phyloP scores from a whole-genome alignment of 2,888 invertebrate species.

The Mesochorus sp. region DNA sequence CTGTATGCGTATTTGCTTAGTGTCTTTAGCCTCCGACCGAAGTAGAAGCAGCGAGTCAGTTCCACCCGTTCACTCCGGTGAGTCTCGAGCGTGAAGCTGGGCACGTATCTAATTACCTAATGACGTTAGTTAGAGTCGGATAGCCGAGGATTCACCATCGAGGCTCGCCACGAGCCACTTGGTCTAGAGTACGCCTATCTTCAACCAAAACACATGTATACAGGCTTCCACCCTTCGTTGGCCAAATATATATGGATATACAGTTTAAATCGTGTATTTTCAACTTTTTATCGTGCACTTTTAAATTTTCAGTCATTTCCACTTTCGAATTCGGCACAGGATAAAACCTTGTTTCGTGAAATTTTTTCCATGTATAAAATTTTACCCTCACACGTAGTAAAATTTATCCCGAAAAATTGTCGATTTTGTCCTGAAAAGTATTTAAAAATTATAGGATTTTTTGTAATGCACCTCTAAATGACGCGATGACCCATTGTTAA shows the following conservation, averaged over 20 bases:
- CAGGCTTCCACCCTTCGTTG: neutral
- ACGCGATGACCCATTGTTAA: too few species aligned
- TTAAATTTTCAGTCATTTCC: too few species aligned
- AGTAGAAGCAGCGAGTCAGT: slow-evolving; percentile 46
- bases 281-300: too few species aligned
- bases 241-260: neutral
- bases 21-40: slow-evolving; percentile 8
- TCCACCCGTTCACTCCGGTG: slow-evolving; percentile 53
- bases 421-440: too few species aligned
- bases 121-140: slow-evolving; percentile 72
- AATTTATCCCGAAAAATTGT: too few species aligned
- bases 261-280: neutral
- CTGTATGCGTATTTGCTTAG: slow-evolving; percentile 15
- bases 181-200: slow-evolving; percentile 24
- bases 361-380: too few species aligned
- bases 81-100: slow-evolving; percentile 63
- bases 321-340: slow-evolving; percentile 2
- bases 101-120: slow-evolving; percentile 74
- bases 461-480: too few species aligned
- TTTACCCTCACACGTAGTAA: too few species aligned
- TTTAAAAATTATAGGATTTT: too few species aligned
- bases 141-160: slow-evolving; percentile 68
- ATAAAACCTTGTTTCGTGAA: slow-evolving; percentile 24
- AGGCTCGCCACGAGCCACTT: slow-evolving; percentile 51
- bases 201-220: slow-evolving; percentile 3